phyloP scores from a whole-genome alignment of 2,113 vertebrate species.

The Edolisoma coerulescens region DNA sequence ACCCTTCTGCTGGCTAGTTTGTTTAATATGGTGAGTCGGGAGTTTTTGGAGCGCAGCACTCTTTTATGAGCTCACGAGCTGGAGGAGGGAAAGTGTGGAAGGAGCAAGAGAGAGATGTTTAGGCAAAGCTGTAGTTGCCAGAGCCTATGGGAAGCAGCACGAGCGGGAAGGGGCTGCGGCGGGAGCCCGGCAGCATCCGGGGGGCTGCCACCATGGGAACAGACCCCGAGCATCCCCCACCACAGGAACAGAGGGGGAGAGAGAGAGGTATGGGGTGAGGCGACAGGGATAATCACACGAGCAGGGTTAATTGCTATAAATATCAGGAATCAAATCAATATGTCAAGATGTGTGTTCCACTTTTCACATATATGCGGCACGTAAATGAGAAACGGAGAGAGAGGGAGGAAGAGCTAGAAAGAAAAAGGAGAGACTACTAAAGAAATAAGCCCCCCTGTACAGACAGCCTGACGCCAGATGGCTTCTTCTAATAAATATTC shows the following conservation, averaged over 20 bases:
- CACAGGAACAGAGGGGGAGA: not conserved
- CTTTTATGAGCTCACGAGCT: slow-evolving; percentile 23
- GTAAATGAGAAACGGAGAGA: slow-evolving; percentile 65
- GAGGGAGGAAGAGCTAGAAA: slow-evolving; percentile 76
- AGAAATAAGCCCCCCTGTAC: slow-evolving; percentile 89
- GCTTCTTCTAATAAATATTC: slow-evolving; percentile 99
- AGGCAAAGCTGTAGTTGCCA: not conserved
- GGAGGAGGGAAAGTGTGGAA: slow-evolving; percentile 41
- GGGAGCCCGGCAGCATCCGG: not conserved
- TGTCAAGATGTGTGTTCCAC: slow-evolving; percentile 71
- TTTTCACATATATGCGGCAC: slow-evolving; percentile 66
- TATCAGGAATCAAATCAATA: slow-evolving; percentile 70
- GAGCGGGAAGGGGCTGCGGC: not conserved
- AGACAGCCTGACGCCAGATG: slow-evolving; percentile 99
- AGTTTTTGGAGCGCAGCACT: slow-evolving; percentile 19
- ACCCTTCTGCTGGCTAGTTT: slow-evolving; percentile 50
- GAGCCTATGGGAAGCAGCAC: not conserved
- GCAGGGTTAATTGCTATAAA: slow-evolving; percentile 61
- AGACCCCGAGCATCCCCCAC: not conserved
- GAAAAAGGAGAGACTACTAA: slow-evolving; percentile 87
- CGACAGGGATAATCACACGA: slow-evolving; percentile 13
- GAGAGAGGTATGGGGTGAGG: not conserved
- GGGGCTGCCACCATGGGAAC: slow-evolving; percentile 16
- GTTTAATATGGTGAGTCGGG: slow-evolving; percentile 47
- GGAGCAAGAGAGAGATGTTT: slow-evolving; percentile 28